phyloP scores from a whole-genome alignment of 1,140 invertebrate genomes.

The Colletes latitarsis region DNA sequence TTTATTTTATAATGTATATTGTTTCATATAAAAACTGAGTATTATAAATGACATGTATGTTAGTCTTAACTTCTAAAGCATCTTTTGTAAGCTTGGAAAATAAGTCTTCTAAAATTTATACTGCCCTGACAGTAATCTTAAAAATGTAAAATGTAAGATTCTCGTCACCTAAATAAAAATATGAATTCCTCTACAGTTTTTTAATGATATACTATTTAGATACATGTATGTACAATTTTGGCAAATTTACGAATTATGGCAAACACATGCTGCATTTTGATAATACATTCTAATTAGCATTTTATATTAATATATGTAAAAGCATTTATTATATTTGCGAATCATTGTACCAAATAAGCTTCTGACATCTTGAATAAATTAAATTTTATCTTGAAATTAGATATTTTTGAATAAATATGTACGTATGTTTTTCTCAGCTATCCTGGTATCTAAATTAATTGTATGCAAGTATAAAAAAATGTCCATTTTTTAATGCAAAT shows the following conservation, averaged over 20 bases:
- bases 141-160: slow-evolving; percentile 31
- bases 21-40: slow-evolving; percentile 33
- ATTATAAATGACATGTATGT: slow-evolving; percentile 35
- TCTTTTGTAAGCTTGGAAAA: slow-evolving; percentile 12
- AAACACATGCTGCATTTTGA: slow-evolving; percentile 26
- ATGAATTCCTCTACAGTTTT: slow-evolving; percentile 24
- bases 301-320: slow-evolving; percentile 30
- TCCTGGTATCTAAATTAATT: not conserved
- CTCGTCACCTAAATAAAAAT: not conserved
- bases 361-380: slow-evolving; percentile 31
- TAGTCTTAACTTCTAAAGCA: slow-evolving; percentile 8
- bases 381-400: slow-evolving; percentile 9
- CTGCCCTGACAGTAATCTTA: not conserved
- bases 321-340: slow-evolving; percentile 9
- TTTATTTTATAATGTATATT: slow-evolving; percentile 22
- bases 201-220: slow-evolving; percentile 37
- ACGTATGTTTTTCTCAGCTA: not conserved
- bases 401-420: not conserved
- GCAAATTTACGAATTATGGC: slow-evolving; percentile 20
- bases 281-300: slow-evolving; percentile 13
- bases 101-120: slow-evolving; percentile 8
- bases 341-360: slow-evolving; percentile 1
- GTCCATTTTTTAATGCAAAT: slow-evolving; percentile 3
- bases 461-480: slow-evolving; percentile 2
- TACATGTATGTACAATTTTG: slow-evolving; percentile 57